These are phyloP conservation scores for Lasiurus cinereus DNA, from an alignment of 2,113 vertebrate genomes.

Conservation along the genomic window DNA sequence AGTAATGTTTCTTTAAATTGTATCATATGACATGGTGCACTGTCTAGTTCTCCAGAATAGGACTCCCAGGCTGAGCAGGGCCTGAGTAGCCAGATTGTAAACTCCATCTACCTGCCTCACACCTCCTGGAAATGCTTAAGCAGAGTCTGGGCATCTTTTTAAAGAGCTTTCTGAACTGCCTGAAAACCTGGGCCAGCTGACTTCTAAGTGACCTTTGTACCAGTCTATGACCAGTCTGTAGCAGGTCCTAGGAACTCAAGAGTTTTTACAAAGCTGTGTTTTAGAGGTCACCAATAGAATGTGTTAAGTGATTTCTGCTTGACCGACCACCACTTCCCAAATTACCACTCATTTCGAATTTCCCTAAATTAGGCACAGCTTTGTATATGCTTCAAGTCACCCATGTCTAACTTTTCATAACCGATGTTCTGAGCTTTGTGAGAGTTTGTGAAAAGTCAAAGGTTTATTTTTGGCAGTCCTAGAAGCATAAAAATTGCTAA, in stretches of 20 bases:
- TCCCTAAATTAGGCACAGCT: slow-evolving; percentile 53
- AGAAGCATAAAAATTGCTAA: slow-evolving; percentile 58
- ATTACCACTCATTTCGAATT: slow-evolving; percentile 63
- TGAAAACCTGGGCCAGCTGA: neutral
- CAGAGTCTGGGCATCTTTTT: neutral
- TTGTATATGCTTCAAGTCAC: slow-evolving; percentile 42
- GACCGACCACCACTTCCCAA: slow-evolving; percentile 52
- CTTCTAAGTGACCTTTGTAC: slow-evolving; percentile 1
- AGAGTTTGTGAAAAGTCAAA: slow-evolving; percentile 69
- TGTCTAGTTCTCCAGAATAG: neutral
- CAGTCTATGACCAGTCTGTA: neutral
- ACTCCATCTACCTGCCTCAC: too few relatives aligned
- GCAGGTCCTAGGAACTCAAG: neutral
- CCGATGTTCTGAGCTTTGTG: neutral
- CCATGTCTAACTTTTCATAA: slow-evolving; percentile 39
- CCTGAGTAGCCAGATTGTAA: neutral
- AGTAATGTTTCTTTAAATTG: slow-evolving; percentile 23
- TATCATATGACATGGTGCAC: neutral
- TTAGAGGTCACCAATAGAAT: neutral
- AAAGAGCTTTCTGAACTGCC: neutral
- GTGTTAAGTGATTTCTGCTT: slow-evolving; percentile 62
- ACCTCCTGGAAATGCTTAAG: neutral
- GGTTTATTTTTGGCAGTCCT: slow-evolving; percentile 65
- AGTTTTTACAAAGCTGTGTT: neutral
- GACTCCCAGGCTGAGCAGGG: neutral